Evolutionary conservation across 1,140 invertebrate species (phyloP).

Genomic region (Drosophila serrata): DNA sequence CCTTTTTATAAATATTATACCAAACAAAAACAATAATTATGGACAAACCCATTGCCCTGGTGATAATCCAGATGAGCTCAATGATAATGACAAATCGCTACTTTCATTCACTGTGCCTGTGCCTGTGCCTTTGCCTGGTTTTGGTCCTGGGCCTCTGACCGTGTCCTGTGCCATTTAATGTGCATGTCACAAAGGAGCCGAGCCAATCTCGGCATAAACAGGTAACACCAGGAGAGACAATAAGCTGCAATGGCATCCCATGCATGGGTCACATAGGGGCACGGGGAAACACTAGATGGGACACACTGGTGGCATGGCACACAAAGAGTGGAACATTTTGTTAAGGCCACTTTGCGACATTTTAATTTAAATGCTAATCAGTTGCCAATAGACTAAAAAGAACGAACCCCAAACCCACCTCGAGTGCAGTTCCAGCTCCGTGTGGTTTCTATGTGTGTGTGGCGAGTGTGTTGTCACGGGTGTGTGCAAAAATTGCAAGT

Average conservation of each 20-base stretch:
- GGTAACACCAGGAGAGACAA: conserved; percentile 65
- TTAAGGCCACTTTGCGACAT: conserved; percentile 82
- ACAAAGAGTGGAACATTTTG: conserved; percentile 70
- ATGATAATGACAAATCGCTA: conserved; percentile 31
- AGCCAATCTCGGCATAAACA: conserved; percentile 75
- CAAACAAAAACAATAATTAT: not conserved
- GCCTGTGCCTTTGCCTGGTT: not conserved
- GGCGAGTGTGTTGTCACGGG: conserved; percentile 18
- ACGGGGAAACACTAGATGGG: not conserved
- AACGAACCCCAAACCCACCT: conserved; percentile 57
- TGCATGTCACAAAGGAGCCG: conserved; percentile 58
- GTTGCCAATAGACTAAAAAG: conserved; percentile 79
- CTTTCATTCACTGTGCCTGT: conserved; percentile 14
- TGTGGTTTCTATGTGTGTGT: not conserved
- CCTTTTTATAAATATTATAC: not conserved
- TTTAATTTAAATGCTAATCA: conserved; percentile 83
- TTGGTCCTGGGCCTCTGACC: not conserved
- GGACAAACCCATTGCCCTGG: not conserved
- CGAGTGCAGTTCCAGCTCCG: conserved; percentile 32
- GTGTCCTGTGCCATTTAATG: conserved; percentile 29
- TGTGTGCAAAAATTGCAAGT: conserved; percentile 58
- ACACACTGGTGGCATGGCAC: conserved; percentile 16
- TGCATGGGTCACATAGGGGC: not conserved
- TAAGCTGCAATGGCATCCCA: conserved; percentile 59
- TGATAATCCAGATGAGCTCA: conserved; percentile 5